Evolutionary conservation across 2,113 vertebrate genomes (phyloP), one percentile per base, ranked within the genome.

Genomic region (Crotalus tigris): DNA sequence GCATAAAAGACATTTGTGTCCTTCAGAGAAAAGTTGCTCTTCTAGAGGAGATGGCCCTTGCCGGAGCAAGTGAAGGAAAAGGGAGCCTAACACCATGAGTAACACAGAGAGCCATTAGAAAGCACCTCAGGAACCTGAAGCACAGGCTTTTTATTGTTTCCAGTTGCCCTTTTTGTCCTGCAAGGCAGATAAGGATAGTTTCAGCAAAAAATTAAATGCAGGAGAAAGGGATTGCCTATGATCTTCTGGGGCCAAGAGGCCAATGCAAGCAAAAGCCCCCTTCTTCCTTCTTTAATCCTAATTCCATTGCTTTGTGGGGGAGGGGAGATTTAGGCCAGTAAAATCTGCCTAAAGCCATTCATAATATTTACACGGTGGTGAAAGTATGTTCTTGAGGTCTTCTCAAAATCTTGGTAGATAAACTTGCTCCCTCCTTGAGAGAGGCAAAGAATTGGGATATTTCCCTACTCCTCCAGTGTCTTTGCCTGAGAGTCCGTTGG

Each of bases 1-100:
- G 91, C 95, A 88, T 90, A 26, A 33, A 86, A 51, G 93, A 13
- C 93, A 69, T 94, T 53, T 3, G 91, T 97, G 97, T 44, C 96
- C 96, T 96, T 97, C 95, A 94, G 19, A 94, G 96, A 96, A 89
- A 97, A 94, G 96, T 95, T 94, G 93, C 94, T 94, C 81, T 88
- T 89, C 90, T 2, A 23, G 64, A 87, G 94, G 0, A 51, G 92
- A 89, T 64, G 88, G 93, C 88, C 89, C 92, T 85, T 55, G 4
- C 5, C 1, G 2, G 15, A 33, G 87, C 75, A 57, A 33, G 49
- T 3, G 10, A 51, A 85, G 33, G 12, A 44, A 57, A 1, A 29
- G 17, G 0, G 0, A 91, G 54, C 23, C 19, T 3, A 75, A 59
- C n/a, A 81, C 17, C 85, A 0, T 51, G 29, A 39, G 15, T 81